Evolutionary conservation across 1,140 invertebrate genomes (phyloP).

Genomic region (Aethina tumida): DNA sequence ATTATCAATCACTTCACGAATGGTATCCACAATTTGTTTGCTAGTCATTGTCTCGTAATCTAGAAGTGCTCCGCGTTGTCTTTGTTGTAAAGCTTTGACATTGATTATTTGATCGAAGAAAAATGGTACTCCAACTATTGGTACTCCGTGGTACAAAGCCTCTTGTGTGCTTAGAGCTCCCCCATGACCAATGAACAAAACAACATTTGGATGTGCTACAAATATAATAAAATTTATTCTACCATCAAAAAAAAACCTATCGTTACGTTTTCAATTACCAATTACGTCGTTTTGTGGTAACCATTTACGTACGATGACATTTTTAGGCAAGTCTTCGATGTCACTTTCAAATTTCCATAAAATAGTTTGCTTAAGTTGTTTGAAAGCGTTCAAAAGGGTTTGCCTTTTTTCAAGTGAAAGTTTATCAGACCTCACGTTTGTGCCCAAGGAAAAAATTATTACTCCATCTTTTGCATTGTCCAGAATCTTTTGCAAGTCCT

Average conservation of each 20-base stretch:
- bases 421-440: conserved; percentile 31
- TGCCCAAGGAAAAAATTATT: conserved; percentile 40
- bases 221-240: conserved; percentile 1
- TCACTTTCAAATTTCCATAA: conserved; percentile 39
- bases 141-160: conserved; percentile 40
- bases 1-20: conserved; percentile 18
- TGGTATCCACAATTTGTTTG: neutral
- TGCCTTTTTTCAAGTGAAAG: conserved; percentile 27
- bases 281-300: conserved; percentile 38
- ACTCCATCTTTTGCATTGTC: conserved; percentile 33
- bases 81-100: conserved; percentile 11
- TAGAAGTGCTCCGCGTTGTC: neutral
- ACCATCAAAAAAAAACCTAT: too few species aligned
- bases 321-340: conserved; percentile 36
- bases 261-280: too few species aligned
- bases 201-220: conserved; percentile 26
- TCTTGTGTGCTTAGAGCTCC: conserved; percentile 33
- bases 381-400: conserved; percentile 34
- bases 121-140: conserved; percentile 39
- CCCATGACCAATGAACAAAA: conserved; percentile 26
- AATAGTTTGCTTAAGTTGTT: conserved; percentile 30
- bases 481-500: conserved; percentile 22
- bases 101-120: conserved; percentile 31
- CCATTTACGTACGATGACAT: conserved; percentile 43
- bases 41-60: neutral